Percentiles rank a stretch among this genome's conserved stretches.
These are phyloP conservation scores for Dastarcus helophoroides DNA, from an alignment of 2,888 invertebrate species.

Conservation along the genomic window DNA sequence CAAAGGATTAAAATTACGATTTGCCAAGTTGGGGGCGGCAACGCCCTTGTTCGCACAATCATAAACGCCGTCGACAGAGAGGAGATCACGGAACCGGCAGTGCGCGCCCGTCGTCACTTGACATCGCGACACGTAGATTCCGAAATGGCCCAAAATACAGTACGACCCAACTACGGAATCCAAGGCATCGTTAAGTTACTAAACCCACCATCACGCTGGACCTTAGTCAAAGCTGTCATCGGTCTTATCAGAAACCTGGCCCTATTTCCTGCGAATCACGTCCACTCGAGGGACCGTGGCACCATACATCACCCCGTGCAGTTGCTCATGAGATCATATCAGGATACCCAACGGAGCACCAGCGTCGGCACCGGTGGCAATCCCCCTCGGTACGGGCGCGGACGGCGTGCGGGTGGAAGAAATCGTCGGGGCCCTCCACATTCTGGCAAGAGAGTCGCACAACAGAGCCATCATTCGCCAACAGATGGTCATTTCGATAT, in stretches of 20 bases:
- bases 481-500: slow-evolving; percentile 88
- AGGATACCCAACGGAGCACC: slow-evolving; percentile 72
- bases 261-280: slow-evolving; percentile 90
- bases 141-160: slow-evolving; percentile 95
- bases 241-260: slow-evolving; percentile 96
- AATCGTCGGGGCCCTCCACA: slow-evolving; percentile 95
- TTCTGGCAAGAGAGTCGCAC: slow-evolving; percentile 86
- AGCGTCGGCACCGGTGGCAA: slow-evolving; percentile 61
- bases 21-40: slow-evolving; percentile 90
- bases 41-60: slow-evolving; percentile 89
- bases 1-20: slow-evolving; percentile 93
- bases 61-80: slow-evolving; percentile 91
- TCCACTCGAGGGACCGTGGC: slow-evolving; percentile 86
- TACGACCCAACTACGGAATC: slow-evolving; percentile 85
- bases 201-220: slow-evolving; percentile 96
- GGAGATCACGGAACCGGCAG: slow-evolving; percentile 99
- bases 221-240: slow-evolving; percentile 93
- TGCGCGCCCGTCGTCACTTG: slow-evolving; percentile 94
- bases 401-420: slow-evolving; percentile 99
- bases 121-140: slow-evolving; percentile 92
- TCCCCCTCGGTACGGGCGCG: slow-evolving; percentile 65
- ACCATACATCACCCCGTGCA: slow-evolving; percentile 90
- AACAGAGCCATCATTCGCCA: slow-evolving; percentile 88
- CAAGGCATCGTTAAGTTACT: slow-evolving; percentile 89
- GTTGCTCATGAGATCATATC: slow-evolving; percentile 87